A percentile compares a stretch with the other conserved stretches of the same genome.
These are phyloP conservation scores for Geococcyx californianus DNA, from an alignment of 2,113 vertebrate genomes.

Conservation along the genomic window DNA sequence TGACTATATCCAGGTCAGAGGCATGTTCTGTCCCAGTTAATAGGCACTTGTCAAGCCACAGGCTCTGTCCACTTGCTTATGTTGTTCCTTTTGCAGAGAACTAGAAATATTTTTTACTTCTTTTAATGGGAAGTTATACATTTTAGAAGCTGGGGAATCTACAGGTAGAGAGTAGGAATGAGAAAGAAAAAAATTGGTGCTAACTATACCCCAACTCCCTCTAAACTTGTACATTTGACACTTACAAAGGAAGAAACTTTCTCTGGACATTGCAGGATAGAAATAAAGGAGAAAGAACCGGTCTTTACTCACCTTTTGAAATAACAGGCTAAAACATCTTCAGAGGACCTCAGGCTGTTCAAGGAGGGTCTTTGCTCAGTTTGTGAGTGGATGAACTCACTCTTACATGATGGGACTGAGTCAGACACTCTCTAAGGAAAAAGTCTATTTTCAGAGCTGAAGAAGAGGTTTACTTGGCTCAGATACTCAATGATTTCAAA, in stretches of 20 bases:
- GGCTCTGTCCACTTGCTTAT: not conserved
- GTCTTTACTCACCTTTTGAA: not conserved
- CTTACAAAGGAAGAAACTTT: not conserved
- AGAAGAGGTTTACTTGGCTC: slow-evolving; percentile 40
- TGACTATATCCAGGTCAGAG: not conserved
- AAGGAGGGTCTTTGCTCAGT: not conserved
- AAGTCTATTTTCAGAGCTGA: slow-evolving; percentile 35
- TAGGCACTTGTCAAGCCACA: not conserved
- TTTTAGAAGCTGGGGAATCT: not conserved
- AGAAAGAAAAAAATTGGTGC: not conserved
- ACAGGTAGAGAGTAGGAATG: not conserved
- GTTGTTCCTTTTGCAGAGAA: not conserved
- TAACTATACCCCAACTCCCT: not conserved
- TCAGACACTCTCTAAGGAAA: slow-evolving; percentile 7
- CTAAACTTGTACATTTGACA: not conserved
- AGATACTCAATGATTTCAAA: slow-evolving; percentile 42
- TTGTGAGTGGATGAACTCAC: not conserved
- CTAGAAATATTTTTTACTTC: not conserved
- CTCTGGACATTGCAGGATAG: not conserved
- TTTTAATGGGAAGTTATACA: not conserved
- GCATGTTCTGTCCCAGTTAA: not conserved
- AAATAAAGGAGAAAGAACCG: not conserved
- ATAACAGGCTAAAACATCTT: not conserved
- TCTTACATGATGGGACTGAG: not conserved
- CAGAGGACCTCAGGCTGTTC: not conserved